These are phyloP conservation scores for Tetragnatha versicolor DNA, from an alignment of 1,140 invertebrate species.

Conservation along the genomic window DNA sequence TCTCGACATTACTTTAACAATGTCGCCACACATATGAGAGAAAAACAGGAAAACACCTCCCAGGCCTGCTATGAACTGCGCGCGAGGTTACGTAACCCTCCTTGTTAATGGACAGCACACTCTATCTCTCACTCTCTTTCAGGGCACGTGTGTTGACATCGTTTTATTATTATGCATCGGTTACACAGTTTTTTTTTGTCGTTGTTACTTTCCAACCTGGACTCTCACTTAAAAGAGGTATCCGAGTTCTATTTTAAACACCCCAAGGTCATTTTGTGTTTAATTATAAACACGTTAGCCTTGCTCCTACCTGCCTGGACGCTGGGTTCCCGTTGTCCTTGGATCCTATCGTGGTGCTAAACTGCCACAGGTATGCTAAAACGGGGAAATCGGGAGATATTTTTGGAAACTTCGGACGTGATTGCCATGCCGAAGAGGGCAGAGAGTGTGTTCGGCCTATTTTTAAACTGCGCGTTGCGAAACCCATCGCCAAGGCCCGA, in stretches of 20 bases:
- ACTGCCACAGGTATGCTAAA: slow-evolving; percentile 8
- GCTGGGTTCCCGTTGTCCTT: background rate
- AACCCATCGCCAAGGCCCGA: background rate
- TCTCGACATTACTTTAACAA: too few species aligned
- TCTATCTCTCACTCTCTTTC: background rate
- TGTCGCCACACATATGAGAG: too few species aligned
- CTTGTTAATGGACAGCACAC: too few species aligned
- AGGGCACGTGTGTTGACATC: background rate
- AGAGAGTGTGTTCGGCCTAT: slow-evolving; percentile 9
- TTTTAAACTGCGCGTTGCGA: slow-evolving; percentile 28
- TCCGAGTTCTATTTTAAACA: slow-evolving; percentile 22
- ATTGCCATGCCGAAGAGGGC: background rate
- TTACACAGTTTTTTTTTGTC: background rate
- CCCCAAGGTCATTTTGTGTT: slow-evolving; percentile 1
- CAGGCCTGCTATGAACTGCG: too few species aligned
- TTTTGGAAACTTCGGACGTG: slow-evolving; percentile 25
- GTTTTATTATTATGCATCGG: background rate
- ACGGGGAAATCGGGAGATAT: background rate
- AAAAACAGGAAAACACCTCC: too few species aligned
- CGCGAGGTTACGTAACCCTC: too few species aligned
- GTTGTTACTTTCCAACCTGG: too few species aligned
- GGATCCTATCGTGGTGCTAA: slow-evolving; percentile 10
- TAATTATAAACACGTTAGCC: slow-evolving; percentile 44
- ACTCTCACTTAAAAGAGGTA: background rate
- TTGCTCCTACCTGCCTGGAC: slow-evolving; percentile 3